Evolutionary conservation across 2,888 invertebrate species (phyloP).

Genomic region (Drosophila aldrichi): DNA sequence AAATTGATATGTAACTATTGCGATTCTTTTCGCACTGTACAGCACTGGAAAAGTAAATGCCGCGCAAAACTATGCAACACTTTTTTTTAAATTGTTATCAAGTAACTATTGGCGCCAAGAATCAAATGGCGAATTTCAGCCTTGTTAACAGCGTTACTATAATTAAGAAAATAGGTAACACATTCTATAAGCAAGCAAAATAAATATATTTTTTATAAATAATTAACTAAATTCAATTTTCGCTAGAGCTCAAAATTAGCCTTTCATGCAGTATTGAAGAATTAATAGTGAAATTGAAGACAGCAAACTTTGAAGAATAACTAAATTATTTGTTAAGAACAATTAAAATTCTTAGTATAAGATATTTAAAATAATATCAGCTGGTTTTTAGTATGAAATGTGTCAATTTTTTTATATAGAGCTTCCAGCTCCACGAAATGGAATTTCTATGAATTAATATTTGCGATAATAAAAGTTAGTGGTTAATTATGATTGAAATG

Average conservation of each 20-base stretch:
- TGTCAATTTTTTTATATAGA: background rate
- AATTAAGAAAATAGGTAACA: too few relatives aligned
- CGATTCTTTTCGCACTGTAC: conserved; percentile 2
- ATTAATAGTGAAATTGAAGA: too few relatives aligned
- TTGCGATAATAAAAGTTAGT: background rate
- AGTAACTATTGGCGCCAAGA: background rate
- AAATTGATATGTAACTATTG: background rate
- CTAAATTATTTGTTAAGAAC: too few relatives aligned
- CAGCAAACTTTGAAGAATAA: too few relatives aligned
- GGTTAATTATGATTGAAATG: background rate
- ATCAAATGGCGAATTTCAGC: background rate
- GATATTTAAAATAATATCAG: too few relatives aligned
- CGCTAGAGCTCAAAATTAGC: too few relatives aligned
- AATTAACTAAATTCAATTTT: too few relatives aligned
- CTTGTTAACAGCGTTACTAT: too few relatives aligned
- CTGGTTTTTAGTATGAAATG: background rate
- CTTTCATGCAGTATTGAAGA: too few relatives aligned
- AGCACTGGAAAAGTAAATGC: background rate
- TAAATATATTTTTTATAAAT: too few relatives aligned
- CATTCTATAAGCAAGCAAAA: too few relatives aligned
- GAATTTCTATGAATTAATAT: background rate
- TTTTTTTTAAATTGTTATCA: background rate
- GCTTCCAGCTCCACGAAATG: background rate
- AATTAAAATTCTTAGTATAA: too few relatives aligned
- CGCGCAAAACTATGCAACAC: conserved; percentile 30